Percentiles rank a stretch among this genome's conserved stretches.
phyloP scores from a whole-genome alignment of 1,140 invertebrate species.

The Zaprionus davidi region DNA sequence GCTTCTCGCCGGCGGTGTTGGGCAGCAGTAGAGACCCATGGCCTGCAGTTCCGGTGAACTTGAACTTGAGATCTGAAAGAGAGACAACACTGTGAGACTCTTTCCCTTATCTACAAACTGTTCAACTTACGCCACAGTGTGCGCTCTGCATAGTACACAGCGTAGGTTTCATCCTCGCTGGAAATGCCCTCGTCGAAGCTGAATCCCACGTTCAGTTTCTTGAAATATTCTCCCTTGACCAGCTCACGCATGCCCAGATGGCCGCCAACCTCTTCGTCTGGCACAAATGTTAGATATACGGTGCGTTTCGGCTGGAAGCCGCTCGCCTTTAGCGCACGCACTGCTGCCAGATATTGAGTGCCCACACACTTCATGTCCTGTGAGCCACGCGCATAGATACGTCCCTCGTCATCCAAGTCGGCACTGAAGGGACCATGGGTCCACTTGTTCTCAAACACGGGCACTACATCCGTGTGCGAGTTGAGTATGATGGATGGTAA shows the following conservation, averaged over 20 bases:
- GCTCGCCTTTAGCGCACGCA: constrained; percentile 87
- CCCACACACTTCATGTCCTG: constrained; percentile 94
- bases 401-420: constrained; percentile 89
- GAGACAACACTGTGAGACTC: background rate
- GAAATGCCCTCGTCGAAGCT: constrained; percentile 94
- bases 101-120: background rate
- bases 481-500: constrained; percentile 89
- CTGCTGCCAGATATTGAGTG: constrained; percentile 89
- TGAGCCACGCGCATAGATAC: constrained; percentile 92
- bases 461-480: constrained; percentile 89
- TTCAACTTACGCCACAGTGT: constrained; percentile 87
- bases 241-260: constrained; percentile 92
- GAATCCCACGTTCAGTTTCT: constrained; percentile 93
- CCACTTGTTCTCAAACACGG: constrained; percentile 90
- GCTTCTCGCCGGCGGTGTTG: constrained; percentile 94
- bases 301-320: constrained; percentile 87
- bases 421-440: constrained; percentile 89
- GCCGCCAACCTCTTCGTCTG: constrained; percentile 97
- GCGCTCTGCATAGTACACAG: constrained; percentile 91
- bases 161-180: constrained; percentile 87
- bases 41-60: constrained; percentile 90
- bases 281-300: constrained; percentile 91
- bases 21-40: constrained; percentile 94
- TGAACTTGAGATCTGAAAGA: constrained; percentile 59
- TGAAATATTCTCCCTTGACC: constrained; percentile 91